Conservation (phyloP, 2,113 vertebrate species). For the Chloropsis cyanopogon region DNA sequence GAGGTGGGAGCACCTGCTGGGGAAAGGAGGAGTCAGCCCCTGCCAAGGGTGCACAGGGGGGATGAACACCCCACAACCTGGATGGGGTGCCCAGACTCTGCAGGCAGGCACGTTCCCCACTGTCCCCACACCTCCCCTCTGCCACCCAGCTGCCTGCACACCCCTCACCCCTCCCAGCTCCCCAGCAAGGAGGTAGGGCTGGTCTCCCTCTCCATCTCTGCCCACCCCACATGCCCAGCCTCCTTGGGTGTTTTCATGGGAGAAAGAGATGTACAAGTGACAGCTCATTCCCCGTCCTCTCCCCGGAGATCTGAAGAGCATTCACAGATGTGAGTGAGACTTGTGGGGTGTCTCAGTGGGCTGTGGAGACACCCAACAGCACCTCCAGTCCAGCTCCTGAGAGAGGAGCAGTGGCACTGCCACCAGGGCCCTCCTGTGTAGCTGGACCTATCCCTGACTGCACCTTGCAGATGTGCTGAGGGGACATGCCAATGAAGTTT, state of each 20-base stretch:
- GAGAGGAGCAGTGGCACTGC: not conserved
- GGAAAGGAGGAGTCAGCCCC: not conserved
- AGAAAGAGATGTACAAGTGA: not conserved
- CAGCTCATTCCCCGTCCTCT: accelerated
- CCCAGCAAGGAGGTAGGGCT: not conserved
- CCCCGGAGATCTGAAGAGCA: not conserved
- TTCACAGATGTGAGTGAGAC: not conserved
- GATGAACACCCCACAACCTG: not conserved
- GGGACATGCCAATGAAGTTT: accelerated
- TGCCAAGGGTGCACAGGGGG: accelerated
- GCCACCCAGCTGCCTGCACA: not conserved
- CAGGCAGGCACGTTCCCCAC: accelerated
- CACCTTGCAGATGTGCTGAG: not conserved
- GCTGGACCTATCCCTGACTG: not conserved
- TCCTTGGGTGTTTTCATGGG: not conserved
- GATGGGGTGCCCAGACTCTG: accelerated
- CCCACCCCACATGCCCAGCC: not conserved
- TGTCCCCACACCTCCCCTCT: accelerated
- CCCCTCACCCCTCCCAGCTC: accelerated
- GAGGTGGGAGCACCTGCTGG: not conserved
- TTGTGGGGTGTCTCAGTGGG: not conserved
- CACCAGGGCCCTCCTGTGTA: not conserved
- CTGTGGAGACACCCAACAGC: not conserved
- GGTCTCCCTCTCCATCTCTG: not conserved
- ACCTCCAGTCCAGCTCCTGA: not conserved